These are phyloP conservation scores for Morbakka virulenta DNA, from an alignment of 30 jellyfish, hydroid and myxozoan species.

Conservation along the genomic window DNA sequence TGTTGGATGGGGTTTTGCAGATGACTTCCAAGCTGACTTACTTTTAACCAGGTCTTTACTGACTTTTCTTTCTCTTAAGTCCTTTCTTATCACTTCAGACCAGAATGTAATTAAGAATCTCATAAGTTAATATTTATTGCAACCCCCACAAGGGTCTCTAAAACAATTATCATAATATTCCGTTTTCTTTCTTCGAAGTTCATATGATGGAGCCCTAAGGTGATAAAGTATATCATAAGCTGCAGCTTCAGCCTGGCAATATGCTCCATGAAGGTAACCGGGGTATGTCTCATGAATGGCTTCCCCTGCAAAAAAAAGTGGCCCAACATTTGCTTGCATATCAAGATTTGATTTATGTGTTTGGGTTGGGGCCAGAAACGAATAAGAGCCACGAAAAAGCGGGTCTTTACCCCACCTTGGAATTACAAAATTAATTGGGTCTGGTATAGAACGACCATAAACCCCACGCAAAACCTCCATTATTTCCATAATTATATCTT, in stretches of 20 bases:
- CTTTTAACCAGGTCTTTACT: no score
- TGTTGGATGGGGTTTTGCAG: no score
- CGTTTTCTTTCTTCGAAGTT: background rate
- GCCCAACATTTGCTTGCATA: conserved; percentile 47
- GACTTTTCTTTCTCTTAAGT: no score
- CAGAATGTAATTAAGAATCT: no score
- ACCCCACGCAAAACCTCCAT: conserved; percentile 4
- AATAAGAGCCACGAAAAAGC: conserved; percentile 53
- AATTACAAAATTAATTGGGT: conserved; percentile 11
- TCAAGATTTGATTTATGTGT: conserved; percentile 27
- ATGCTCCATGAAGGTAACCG: conserved; percentile 63
- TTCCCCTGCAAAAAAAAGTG: conserved; percentile 60
- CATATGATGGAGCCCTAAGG: background rate
- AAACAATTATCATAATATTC: conserved; percentile 33
- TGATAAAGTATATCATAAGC: conserved; percentile 49
- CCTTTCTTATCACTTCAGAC: no score
- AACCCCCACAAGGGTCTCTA: conserved; percentile 31
- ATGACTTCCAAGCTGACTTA: no score
- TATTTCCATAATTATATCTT: conserved; percentile 13
- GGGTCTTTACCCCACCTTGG: conserved; percentile 43
- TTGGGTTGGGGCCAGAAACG: conserved; percentile 4
- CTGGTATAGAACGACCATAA: conserved; percentile 41
- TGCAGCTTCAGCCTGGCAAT: conserved; percentile 23
- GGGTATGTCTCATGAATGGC: conserved; percentile 57
- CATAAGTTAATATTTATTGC: no score